Conservation (phyloP, 2,113 vertebrate species). For the Semnornis frantzii region DNA sequence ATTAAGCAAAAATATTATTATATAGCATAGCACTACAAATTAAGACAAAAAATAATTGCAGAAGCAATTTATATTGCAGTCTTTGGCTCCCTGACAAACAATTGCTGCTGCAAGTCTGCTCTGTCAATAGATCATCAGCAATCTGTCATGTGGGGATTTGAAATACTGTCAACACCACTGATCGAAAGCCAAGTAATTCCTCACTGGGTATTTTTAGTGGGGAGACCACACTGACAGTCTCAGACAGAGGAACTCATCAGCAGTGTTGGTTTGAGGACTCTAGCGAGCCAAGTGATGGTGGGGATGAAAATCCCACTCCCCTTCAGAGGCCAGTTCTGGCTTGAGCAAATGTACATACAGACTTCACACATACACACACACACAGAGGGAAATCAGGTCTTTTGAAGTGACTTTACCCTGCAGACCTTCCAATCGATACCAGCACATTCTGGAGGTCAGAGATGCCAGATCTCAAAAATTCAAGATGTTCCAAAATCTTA, state of each 20-base stretch:
- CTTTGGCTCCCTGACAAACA: conserved; percentile 18
- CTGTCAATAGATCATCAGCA: not conserved
- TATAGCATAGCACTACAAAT: not conserved
- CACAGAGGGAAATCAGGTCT: not conserved
- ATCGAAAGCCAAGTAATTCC: conserved; percentile 29
- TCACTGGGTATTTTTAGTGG: not conserved
- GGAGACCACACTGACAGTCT: not conserved
- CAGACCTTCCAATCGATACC: not conserved
- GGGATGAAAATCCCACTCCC: not conserved
- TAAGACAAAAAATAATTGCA: not conserved
- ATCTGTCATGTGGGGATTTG: not conserved
- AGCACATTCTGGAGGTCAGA: not conserved
- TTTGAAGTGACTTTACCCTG: not conserved
- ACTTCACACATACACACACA: not conserved
- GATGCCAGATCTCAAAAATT: not conserved
- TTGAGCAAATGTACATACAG: not conserved
- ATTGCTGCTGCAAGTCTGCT: not conserved
- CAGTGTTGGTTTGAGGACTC: not conserved
- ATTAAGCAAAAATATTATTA: not conserved
- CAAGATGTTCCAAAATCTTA: not conserved
- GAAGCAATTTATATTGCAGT: not conserved
- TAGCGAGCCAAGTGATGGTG: not conserved
- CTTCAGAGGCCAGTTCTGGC: accelerated
- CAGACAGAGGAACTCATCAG: not conserved
- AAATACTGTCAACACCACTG: not conserved